Evolutionary conservation across 1,140 invertebrate genomes (phyloP).

Genomic region (Drosophila kikkawai): DNA sequence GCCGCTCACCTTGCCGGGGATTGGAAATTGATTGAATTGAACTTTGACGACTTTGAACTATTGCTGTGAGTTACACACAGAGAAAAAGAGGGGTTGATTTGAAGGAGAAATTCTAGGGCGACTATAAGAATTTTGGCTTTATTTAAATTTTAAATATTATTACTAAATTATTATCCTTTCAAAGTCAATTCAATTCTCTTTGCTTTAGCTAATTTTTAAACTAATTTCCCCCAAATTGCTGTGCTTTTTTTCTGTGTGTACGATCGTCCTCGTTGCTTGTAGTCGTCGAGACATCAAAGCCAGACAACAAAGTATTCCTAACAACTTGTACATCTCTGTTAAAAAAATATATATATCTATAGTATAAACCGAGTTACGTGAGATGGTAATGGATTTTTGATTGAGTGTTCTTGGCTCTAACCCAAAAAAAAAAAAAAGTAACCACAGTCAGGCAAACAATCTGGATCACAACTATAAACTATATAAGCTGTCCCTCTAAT

Average conservation of each 20-base stretch:
- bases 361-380: slow-evolving; percentile 13
- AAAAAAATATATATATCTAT: slow-evolving; percentile 3
- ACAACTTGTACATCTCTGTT: slow-evolving; percentile 15
- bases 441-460: slow-evolving; percentile 24
- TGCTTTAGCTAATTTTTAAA: background rate
- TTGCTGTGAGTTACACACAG: slow-evolving; percentile 21
- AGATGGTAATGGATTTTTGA: slow-evolving; percentile 27
- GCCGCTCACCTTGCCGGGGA: slow-evolving; percentile 33
- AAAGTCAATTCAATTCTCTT: background rate
- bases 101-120: background rate
- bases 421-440: slow-evolving; percentile 36
- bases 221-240: background rate
- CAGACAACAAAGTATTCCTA: slow-evolving; percentile 45
- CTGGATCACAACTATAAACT: slow-evolving; percentile 8
- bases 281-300: slow-evolving; percentile 63
- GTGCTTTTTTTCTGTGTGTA: background rate
- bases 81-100: background rate
- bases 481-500: slow-evolving; percentile 44
- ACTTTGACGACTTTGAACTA: slow-evolving; percentile 79
- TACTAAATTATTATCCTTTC: no score
- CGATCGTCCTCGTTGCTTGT: slow-evolving; percentile 4
- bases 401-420: slow-evolving; percentile 45
- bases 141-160: no score
- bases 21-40: slow-evolving; percentile 82
- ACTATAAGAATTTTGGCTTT: background rate